Evolutionary conservation across 2,113 vertebrate species (phyloP).

Genomic region (Dipodomys merriami): DNA sequence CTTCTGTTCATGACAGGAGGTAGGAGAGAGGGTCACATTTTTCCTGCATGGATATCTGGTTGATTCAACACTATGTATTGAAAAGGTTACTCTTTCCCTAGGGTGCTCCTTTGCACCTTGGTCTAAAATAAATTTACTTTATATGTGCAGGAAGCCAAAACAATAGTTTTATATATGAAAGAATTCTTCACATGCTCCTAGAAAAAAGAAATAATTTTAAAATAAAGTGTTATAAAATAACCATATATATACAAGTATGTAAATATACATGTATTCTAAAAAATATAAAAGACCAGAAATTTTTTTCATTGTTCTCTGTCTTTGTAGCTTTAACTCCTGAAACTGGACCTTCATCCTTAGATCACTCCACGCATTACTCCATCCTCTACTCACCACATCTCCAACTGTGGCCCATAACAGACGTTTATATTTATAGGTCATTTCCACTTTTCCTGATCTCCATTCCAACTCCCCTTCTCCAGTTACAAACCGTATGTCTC

Average conservation of each 20-base stretch:
- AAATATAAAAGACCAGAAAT: too few relatives aligned
- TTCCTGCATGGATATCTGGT: constrained; percentile 2
- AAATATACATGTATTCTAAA: too few relatives aligned
- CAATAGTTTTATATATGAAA: background rate
- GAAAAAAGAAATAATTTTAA: constrained; percentile 4
- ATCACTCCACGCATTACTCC: background rate
- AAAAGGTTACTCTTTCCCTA: background rate
- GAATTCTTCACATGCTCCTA: background rate
- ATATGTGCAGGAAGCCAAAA: background rate
- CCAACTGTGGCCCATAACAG: background rate
- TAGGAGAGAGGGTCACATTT: background rate
- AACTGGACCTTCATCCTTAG: background rate
- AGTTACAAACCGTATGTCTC: background rate
- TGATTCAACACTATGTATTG: background rate
- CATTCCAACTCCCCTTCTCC: background rate
- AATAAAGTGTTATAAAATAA: background rate
- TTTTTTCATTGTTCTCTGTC: background rate
- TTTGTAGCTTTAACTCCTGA: background rate
- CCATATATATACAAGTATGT: background rate
- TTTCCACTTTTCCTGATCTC: background rate
- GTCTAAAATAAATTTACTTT: background rate
- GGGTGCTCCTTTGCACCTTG: background rate
- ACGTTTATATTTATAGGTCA: background rate
- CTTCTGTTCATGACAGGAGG: background rate
- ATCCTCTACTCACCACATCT: background rate